Conservation (phyloP, 2,888 invertebrate genomes). For the Machimus rusticus region DNA sequence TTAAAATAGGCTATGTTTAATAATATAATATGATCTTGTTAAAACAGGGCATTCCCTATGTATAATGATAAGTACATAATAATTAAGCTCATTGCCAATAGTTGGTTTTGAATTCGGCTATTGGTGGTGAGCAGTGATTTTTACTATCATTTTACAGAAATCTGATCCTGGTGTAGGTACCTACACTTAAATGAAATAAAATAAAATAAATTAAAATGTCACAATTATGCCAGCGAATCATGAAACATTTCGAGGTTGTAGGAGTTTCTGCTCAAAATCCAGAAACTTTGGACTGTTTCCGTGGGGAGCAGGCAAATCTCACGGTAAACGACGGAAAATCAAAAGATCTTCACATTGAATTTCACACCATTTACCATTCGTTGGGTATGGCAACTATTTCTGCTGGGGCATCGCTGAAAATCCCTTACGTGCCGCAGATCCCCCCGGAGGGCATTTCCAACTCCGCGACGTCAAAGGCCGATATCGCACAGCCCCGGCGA, state of each 20-base stretch:
- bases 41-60: no score
- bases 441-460: slow-evolving; percentile 43
- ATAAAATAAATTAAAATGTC: not conserved
- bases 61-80: no score
- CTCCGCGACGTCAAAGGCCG: slow-evolving; percentile 40
- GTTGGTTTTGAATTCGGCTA: no score
- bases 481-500: slow-evolving; percentile 36
- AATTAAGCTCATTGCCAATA: no score
- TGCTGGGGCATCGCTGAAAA: slow-evolving; percentile 39
- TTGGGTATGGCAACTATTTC: slow-evolving; percentile 37
- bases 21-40: no score
- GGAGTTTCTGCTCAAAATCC: not conserved
- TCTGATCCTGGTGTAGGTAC: no score
- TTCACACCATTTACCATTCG: slow-evolving; percentile 43
- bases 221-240: not conserved
- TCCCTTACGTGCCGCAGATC: slow-evolving; percentile 42
- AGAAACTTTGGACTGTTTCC: not conserved
- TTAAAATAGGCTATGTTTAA: no score
- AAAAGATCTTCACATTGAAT: slow-evolving; percentile 36
- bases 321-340: slow-evolving; percentile 7
- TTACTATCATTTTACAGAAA: no score
- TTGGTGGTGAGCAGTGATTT: no score
- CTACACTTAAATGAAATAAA: no score
- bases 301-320: not conserved
- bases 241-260: not conserved